These are phyloP conservation scores for Archivesica marissinica DNA, from an alignment of 1,140 invertebrate species.

Conservation along the genomic window DNA sequence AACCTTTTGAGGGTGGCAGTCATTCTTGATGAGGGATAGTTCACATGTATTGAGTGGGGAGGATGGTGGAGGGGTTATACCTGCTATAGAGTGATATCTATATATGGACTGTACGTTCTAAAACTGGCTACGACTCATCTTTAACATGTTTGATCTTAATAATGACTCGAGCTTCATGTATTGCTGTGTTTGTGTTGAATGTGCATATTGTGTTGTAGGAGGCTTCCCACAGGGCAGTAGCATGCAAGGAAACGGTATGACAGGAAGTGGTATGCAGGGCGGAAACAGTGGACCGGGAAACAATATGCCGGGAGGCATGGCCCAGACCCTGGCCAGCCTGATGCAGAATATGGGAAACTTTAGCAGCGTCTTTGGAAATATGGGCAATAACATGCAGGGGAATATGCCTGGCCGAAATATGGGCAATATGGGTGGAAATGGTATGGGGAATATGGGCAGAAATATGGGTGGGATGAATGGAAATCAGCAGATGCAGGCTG, in stretches of 20 bases:
- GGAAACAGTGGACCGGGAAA: neutral
- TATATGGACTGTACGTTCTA: too few species aligned
- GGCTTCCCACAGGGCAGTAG: constrained; percentile 35
- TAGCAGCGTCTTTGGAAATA: constrained; percentile 57
- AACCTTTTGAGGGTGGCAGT: too few species aligned
- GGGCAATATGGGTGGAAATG: constrained; percentile 34
- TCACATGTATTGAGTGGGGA: too few species aligned
- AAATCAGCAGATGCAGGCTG: neutral
- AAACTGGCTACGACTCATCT: too few species aligned
- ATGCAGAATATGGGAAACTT: constrained; percentile 61
- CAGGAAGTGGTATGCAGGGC: constrained; percentile 10
- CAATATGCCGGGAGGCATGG: neutral
- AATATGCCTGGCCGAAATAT: constrained; percentile 7
- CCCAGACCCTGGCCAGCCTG: constrained; percentile 22
- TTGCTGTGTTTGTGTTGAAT: constrained; percentile 35
- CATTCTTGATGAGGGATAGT: too few species aligned
- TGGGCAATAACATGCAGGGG: neutral
- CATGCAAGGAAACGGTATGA: constrained; percentile 24
- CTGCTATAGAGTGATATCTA: too few species aligned
- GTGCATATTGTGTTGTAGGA: constrained; percentile 49
- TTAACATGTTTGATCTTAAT: too few species aligned
- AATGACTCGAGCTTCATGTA: neutral
- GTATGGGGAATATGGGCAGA: constrained; percentile 5
- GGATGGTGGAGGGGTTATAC: too few species aligned
- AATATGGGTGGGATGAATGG: constrained; percentile 36